Base-by-base conservation (phyloP, 2,888 invertebrate genomes). In the Cylindroiulus punctatus region DNA sequence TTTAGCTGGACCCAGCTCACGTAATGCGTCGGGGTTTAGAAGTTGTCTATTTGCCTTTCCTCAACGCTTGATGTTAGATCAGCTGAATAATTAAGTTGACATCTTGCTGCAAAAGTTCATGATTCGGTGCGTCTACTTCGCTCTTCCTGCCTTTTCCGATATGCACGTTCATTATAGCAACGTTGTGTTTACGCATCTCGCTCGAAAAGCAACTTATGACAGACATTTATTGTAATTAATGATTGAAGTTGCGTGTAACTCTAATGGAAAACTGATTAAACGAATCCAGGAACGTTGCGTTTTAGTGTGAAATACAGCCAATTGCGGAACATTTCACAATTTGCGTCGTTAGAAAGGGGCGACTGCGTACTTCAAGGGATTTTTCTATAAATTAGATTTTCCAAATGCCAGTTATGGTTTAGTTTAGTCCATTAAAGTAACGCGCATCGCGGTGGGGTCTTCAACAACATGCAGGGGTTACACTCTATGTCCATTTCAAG, bases 381-480 rank as follows among this genome's bases (percentile, higher is more conserved):
- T 65, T 65, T 26, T 65, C 47, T 47, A 14, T 47, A 17, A 47
- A 52, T 52, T 19, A 19, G n/a, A 5, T 52, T n/a, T 44, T 44
- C 10, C 44, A 44, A 52, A 52, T 52, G 52, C 52, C 52, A 52
- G 52, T 52, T 52, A 52, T 52, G 52, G 52, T n/a, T 52, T 52
- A 19, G 14, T 52, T 52, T 52, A n/a, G 4, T n/a, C 52, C n/a
- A 52, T n/a, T n/a, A 52, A 14, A n/a, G n/a, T 19, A n/a, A 52
- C 4, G 88, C 92, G 92, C 52, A 17, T 57, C 2, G 52, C 2
- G 36, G 3, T 36, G 36, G 36, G 36, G 3, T 36, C 36, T 36
- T 36, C 36, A 4, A 36, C 36, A 36, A 4, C 3, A 7, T 36
- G 36, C 36, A 36, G 7, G 36, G 36, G 36, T 36, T 36, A n/a